Evolutionary conservation across 1,140 invertebrate genomes (phyloP), one percentile per base, ranked within the genome.

Genomic region (Metopolophium dirhodum): DNA sequence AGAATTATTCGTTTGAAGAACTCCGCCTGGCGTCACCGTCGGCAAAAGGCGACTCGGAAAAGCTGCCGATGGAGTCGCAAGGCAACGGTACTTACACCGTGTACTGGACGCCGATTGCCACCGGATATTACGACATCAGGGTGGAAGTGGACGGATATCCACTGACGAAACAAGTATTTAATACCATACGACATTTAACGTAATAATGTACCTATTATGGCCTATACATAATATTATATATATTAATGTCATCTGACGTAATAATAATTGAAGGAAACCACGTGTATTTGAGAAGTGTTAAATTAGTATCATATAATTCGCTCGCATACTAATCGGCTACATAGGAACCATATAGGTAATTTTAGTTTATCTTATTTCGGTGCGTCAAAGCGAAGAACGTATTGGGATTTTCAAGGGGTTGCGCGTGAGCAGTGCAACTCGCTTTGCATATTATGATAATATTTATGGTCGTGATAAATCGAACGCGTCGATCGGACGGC

Each of bases 1-100:
- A 99, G 94, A 98, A 98, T 95, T 99, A 98, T 94, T 99, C 98
- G 1, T 99, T 99, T 95, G 99, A 99, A 95, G 99, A 99, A 95
- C 95, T 99, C 9, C 97, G 99, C 51, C 97, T 97, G 94, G 97
- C 97, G 68, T 98, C 97, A 18, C 97, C 97, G 2, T 95, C 96
- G 6, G 95, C 97, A 4, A 97, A 97, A 94, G 95, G 97, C 89
- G 97, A 97, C 6, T 97, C 97, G 94, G 98, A 99, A 95, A 97
- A 97, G 94, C 97, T 99, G 96, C 95, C 97, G 23, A 98, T 99
- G 1, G 96, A 97, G 93, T 96, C 97, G 30, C 98, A 98, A 95
- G 96, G 96, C 82, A 98, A 99, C 95, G 98, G 98, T 1, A 98
- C 97, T 7, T 99, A 98, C 95, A 97, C 96, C 88, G 98, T 98